A percentile compares a stretch with the other conserved stretches of the same genome.
These are phyloP conservation scores for Amyelois transitella DNA, from an alignment of 1,140 invertebrate species.

Conservation along the genomic window DNA sequence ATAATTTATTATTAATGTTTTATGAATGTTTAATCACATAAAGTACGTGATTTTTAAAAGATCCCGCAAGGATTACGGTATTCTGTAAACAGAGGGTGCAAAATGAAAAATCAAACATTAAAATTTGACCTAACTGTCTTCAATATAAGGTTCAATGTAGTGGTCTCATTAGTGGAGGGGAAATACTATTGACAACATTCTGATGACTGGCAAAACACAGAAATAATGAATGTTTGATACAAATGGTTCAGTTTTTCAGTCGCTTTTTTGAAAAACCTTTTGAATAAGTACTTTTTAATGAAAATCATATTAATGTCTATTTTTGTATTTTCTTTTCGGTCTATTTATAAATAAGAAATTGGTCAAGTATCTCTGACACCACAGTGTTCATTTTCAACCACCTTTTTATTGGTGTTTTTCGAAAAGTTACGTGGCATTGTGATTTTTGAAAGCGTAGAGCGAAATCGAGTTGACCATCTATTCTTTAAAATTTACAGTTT, in stretches of 20 bases:
- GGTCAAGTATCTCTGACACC: too few relatives aligned
- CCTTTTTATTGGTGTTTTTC: too few relatives aligned
- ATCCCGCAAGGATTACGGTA: constrained; percentile 42
- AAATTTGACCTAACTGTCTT: constrained; percentile 25
- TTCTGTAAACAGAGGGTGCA: constrained; percentile 49
- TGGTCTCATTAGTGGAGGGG: constrained; percentile 24
- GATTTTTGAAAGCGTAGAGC: too few relatives aligned
- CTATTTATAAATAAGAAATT: too few relatives aligned
- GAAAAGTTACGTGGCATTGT: too few relatives aligned
- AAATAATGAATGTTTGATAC: constrained; percentile 23
- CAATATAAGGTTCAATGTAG: constrained; percentile 20
- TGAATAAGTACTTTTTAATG: too few relatives aligned
- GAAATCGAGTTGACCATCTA: too few relatives aligned
- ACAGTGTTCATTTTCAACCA: too few relatives aligned
- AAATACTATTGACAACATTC: constrained; percentile 44
- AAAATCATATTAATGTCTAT: too few relatives aligned
- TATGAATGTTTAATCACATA: not conserved
- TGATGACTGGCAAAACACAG: constrained; percentile 49
- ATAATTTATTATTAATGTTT: not conserved
- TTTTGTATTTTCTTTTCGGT: too few relatives aligned
- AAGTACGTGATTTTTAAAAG: constrained; percentile 29
- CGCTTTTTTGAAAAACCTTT: too few relatives aligned
- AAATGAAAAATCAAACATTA: constrained; percentile 28
- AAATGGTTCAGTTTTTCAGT: constrained; percentile 10
- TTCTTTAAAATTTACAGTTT: too few relatives aligned